Evolutionary conservation across 2,113 vertebrate genomes (phyloP).

Genomic region (Paracanthobrama guichenoti): DNA sequence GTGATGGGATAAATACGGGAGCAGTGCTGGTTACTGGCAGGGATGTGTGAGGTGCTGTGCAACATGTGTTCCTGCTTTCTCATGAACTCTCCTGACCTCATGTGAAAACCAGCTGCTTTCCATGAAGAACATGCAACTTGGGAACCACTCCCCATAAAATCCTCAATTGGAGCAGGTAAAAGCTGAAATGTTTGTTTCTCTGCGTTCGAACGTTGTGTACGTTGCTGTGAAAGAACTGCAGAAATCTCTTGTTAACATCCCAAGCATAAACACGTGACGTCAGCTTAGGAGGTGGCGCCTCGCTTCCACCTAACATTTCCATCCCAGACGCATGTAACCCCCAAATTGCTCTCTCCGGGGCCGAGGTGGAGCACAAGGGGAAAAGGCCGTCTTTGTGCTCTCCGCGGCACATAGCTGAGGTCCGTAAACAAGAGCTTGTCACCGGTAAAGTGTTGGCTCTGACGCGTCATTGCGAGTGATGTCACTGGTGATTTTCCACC

Average conservation of each 20-base stretch:
- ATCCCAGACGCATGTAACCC: slow-evolving; percentile 60
- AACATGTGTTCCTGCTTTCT: slow-evolving; percentile 50
- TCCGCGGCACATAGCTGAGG: slow-evolving; percentile 56
- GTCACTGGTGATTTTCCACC: slow-evolving; percentile 71
- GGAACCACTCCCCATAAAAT: slow-evolving; percentile 24
- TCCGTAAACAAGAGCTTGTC: slow-evolving; percentile 66
- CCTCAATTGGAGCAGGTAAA: slow-evolving; percentile 43
- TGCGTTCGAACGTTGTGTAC: slow-evolving; percentile 25
- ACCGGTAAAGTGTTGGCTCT: slow-evolving; percentile 61
- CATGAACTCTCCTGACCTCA: slow-evolving; percentile 44
- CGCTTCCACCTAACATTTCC: slow-evolving; percentile 69
- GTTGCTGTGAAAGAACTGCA: slow-evolving; percentile 50
- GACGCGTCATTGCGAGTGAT: slow-evolving; percentile 58
- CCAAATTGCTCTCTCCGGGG: slow-evolving; percentile 38
- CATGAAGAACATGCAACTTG: slow-evolving; percentile 26
- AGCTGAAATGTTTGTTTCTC: slow-evolving; percentile 30
- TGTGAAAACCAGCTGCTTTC: slow-evolving; percentile 39
- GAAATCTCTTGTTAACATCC: slow-evolving; percentile 70
- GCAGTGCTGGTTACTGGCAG: slow-evolving; percentile 9
- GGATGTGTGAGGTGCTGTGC: slow-evolving; percentile 17
- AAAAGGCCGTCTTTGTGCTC: slow-evolving; percentile 70
- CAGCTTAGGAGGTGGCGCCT: slow-evolving; percentile 66
- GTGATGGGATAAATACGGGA: slow-evolving; percentile 1
- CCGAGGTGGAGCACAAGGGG: slow-evolving; percentile 60
- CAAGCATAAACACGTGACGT: slow-evolving; percentile 59